These are phyloP conservation scores for Drosophila fuyamai DNA, from an alignment of 1,140 invertebrate genomes.

Conservation along the genomic window DNA sequence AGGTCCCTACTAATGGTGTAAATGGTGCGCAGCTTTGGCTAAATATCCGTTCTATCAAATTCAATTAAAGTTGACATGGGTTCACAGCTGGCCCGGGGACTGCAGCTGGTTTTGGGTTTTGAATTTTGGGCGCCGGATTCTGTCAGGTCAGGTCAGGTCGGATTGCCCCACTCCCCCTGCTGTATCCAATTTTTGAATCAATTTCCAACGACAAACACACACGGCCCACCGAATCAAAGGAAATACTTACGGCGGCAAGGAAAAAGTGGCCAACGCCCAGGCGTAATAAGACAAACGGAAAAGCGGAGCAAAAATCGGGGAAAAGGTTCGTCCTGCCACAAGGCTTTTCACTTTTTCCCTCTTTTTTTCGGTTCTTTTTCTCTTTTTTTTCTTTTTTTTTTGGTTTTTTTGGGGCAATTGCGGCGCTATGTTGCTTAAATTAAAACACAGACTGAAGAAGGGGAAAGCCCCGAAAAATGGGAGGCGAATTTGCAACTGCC, in stretches of 20 bases:
- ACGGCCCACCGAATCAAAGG: conserved; percentile 36
- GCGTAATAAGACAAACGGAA: conserved; percentile 66
- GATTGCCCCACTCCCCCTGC: conserved; percentile 9
- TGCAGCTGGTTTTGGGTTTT: conserved; percentile 17
- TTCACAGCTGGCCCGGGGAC: conserved; percentile 53
- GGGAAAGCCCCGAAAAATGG: conserved; percentile 6
- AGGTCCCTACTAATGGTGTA: conserved; percentile 43
- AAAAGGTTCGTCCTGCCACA: conserved; percentile 40
- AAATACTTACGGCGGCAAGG: conserved; percentile 14
- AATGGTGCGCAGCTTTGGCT: conserved; percentile 60
- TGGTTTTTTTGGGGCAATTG: conserved; percentile 57
- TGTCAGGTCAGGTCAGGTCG: conserved; percentile 1
- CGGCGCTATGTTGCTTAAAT: conserved; percentile 68
- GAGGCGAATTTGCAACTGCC: conserved; percentile 65
- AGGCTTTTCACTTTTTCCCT: conserved; percentile 24
- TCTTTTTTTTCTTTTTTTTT: neutral
- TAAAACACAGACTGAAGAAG: conserved; percentile 51
- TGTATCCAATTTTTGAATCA: conserved; percentile 65
- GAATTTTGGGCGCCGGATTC: conserved; percentile 1
- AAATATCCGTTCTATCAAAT: conserved; percentile 82
- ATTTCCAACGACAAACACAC: conserved; percentile 69
- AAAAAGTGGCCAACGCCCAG: conserved; percentile 61
- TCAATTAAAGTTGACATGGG: conserved; percentile 82
- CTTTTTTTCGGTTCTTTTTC: no score
- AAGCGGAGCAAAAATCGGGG: conserved; percentile 6